Percentiles rank a stretch among this genome's conserved stretches.
Evolutionary conservation across 2,888 invertebrate genomes (phyloP).

Genomic region (Drosophila picticornis): DNA sequence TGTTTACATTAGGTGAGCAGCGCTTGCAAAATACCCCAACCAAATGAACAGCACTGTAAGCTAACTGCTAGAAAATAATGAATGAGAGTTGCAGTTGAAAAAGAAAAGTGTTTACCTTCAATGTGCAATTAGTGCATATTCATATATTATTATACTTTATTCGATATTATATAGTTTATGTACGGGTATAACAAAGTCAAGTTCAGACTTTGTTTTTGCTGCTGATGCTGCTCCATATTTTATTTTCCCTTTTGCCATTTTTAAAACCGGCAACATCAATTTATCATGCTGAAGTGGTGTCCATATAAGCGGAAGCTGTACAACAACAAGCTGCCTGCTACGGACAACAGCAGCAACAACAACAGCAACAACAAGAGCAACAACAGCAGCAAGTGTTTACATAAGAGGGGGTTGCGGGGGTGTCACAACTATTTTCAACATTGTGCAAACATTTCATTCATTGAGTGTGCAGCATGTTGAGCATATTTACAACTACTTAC

Average conservation of each 20-base stretch:
- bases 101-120: not conserved
- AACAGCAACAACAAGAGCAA: slow-evolving; percentile 12
- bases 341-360: slow-evolving; percentile 52
- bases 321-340: slow-evolving; percentile 51
- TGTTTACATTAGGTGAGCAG: not conserved
- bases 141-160: no score
- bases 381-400: slow-evolving; percentile 16
- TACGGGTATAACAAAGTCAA: slow-evolving; percentile 24
- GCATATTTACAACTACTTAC: slow-evolving; percentile 75
- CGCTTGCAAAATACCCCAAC: slow-evolving; percentile 1
- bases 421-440: slow-evolving; percentile 76
- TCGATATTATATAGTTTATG: not conserved
- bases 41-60: not conserved
- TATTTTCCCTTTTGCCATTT: slow-evolving; percentile 50
- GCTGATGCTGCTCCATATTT: slow-evolving; percentile 11
- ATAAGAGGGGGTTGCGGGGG: slow-evolving; percentile 14
- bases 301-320: slow-evolving; percentile 76
- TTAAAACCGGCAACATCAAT: slow-evolving; percentile 66
- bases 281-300: slow-evolving; percentile 75
- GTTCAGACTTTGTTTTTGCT: not conserved
- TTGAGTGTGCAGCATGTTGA: slow-evolving; percentile 71
- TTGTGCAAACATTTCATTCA: slow-evolving; percentile 78
- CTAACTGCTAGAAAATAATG: not conserved
- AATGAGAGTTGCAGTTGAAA: not conserved
- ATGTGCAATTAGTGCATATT: not conserved